Evolutionary conservation across 2,113 vertebrate species (phyloP).

Genomic region (Tachuris rubrigastra): DNA sequence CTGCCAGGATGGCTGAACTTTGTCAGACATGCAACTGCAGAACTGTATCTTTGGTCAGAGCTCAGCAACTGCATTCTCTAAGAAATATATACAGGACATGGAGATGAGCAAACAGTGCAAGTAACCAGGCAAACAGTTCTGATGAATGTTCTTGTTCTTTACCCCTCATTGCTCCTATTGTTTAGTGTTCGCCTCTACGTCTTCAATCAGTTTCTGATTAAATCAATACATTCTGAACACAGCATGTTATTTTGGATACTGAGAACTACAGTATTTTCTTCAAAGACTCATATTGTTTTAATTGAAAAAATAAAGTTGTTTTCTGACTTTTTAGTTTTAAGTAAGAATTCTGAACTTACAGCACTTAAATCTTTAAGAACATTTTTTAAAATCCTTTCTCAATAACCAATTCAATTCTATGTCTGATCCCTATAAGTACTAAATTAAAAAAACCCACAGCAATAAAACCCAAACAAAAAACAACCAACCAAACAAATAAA

Average conservation of each 20-base stretch:
- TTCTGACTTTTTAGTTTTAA: not conserved
- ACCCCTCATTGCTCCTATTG: not conserved
- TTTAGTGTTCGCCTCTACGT: not conserved
- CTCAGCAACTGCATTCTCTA: not conserved
- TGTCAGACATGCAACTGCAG: not conserved
- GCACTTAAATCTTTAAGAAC: not conserved
- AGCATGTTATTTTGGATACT: not conserved
- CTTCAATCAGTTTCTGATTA: slow-evolving; percentile 18
- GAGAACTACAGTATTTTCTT: not conserved
- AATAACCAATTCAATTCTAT: not conserved
- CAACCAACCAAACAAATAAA: not conserved
- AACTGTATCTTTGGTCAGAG: not conserved
- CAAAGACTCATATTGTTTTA: not conserved
- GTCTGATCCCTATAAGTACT: not conserved
- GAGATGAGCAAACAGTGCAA: not conserved
- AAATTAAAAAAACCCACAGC: not conserved
- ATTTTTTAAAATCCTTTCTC: not conserved
- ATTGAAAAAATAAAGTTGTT: not conserved
- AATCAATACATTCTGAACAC: not conserved
- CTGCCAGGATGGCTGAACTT: not conserved
- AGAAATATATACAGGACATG: not conserved
- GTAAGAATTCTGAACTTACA: not conserved
- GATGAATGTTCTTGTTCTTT: not conserved
- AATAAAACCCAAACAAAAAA: not conserved
- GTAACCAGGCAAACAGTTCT: not conserved